Percentiles rank a stretch among this genome's conserved stretches.
These are phyloP conservation scores for Nixonia krombeini DNA, from an alignment of 1,140 invertebrate genomes.

Conservation along the genomic window DNA sequence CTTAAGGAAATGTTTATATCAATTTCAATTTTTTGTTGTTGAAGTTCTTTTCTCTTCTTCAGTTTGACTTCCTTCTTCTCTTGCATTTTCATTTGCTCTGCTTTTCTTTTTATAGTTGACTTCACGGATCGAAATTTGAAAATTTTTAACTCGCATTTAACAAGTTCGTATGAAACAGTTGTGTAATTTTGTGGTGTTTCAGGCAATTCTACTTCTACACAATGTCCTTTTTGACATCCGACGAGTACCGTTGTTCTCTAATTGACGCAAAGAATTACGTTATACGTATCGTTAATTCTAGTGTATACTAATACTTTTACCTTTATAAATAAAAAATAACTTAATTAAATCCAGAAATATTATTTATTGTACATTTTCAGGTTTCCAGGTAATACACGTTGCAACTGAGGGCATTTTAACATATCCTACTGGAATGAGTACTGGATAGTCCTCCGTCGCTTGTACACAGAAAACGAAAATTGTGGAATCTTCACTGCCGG, in stretches of 20 bases:
- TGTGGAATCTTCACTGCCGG: slow-evolving; percentile 76
- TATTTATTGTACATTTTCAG: slow-evolving; percentile 58
- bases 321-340: no score
- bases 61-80: slow-evolving; percentile 71
- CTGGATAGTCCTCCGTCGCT: slow-evolving; percentile 60
- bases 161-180: slow-evolving; percentile 68
- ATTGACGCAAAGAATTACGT: no score
- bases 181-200: slow-evolving; percentile 63
- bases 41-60: slow-evolving; percentile 70
- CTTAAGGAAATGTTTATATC: slow-evolving; percentile 74
- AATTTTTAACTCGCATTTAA: slow-evolving; percentile 58
- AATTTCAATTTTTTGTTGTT: slow-evolving; percentile 74
- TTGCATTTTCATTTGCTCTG: slow-evolving; percentile 63
- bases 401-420: slow-evolving; percentile 75
- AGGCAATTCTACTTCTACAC: slow-evolving; percentile 73
- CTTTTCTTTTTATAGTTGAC: slow-evolving; percentile 72
- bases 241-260: slow-evolving; percentile 68
- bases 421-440: slow-evolving; percentile 77
- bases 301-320: no score
- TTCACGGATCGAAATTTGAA: slow-evolving; percentile 75
- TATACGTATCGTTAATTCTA: no score
- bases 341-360: no score
- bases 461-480: slow-evolving; percentile 76
- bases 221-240: slow-evolving; percentile 72
- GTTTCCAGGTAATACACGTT: slow-evolving; percentile 78